Percentiles rank a stretch among this genome's conserved stretches.
These are phyloP conservation scores for Epinotia nisella DNA, from an alignment of 2,888 invertebrate genomes.

Conservation along the genomic window DNA sequence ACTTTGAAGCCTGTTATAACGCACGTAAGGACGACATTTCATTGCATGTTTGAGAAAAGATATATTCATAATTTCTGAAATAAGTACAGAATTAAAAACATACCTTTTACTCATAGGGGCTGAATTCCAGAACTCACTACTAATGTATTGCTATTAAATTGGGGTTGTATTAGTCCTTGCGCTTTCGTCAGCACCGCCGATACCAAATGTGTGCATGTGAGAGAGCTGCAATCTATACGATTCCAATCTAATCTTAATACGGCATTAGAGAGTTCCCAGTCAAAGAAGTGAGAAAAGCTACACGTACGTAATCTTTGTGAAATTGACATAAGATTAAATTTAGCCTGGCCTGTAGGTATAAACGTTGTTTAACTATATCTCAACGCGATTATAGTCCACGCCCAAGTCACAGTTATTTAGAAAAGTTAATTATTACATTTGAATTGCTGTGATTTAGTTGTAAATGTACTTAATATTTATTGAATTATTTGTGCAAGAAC, in stretches of 20 bases:
- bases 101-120: neutral
- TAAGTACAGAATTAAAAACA: too few relatives aligned
- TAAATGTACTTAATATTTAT: slow-evolving; percentile 56
- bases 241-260: neutral
- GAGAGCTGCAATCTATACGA: neutral
- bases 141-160: neutral
- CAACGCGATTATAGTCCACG: neutral
- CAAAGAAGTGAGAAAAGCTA: neutral
- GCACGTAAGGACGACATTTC: too few relatives aligned
- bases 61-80: too few relatives aligned
- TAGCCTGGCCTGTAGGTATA: neutral
- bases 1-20: too few relatives aligned
- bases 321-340: neutral
- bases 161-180: neutral
- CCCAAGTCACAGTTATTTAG: slow-evolving; percentile 16
- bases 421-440: slow-evolving; percentile 48
- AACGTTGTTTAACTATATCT: neutral
- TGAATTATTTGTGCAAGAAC: slow-evolving; percentile 47
- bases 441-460: slow-evolving; percentile 75
- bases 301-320: neutral
- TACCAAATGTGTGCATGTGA: too few relatives aligned
- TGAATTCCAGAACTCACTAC: neutral
- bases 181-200: neutral
- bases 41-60: too few relatives aligned
- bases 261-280: neutral